These are phyloP conservation scores for Nothura maculosa DNA, from an alignment of 2,797 vertebrate species.

Conservation along the genomic window DNA sequence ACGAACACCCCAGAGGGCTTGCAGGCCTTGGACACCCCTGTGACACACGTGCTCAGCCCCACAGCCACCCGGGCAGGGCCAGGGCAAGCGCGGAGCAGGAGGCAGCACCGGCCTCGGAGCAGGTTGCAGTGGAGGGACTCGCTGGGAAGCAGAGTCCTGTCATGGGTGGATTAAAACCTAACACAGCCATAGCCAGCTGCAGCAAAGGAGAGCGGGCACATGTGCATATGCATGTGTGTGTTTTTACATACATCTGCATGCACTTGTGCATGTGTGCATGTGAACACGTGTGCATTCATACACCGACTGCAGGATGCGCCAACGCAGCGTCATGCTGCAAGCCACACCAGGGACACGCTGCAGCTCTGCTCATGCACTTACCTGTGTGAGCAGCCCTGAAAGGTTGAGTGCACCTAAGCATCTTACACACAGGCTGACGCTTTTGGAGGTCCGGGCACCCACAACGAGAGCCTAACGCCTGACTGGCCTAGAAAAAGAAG, in stretches of 20 bases:
- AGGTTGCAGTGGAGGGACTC: not conserved
- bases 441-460: not conserved
- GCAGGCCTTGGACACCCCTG: not conserved
- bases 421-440: too few relatives aligned
- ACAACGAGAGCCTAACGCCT: not conserved
- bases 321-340: not conserved
- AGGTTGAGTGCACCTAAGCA: not conserved
- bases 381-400: not conserved
- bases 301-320: too few relatives aligned
- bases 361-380: not conserved
- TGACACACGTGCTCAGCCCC: not conserved
- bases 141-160: not conserved
- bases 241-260: too few relatives aligned
- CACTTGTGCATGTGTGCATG: too few relatives aligned
- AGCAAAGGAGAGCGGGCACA: not conserved
- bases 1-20: not conserved
- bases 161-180: not conserved
- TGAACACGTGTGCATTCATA: not conserved
- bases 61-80: accelerated
- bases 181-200: not conserved
- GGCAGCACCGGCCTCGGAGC: accelerated
- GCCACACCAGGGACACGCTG: not conserved
- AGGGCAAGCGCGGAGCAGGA: not conserved
- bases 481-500: not conserved
- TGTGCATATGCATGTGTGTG: too few relatives aligned